Percentiles rank a stretch among this genome's conserved stretches.
Conservation (phyloP, 2,113 vertebrate species). For the Ochotona curzoniae region DNA sequence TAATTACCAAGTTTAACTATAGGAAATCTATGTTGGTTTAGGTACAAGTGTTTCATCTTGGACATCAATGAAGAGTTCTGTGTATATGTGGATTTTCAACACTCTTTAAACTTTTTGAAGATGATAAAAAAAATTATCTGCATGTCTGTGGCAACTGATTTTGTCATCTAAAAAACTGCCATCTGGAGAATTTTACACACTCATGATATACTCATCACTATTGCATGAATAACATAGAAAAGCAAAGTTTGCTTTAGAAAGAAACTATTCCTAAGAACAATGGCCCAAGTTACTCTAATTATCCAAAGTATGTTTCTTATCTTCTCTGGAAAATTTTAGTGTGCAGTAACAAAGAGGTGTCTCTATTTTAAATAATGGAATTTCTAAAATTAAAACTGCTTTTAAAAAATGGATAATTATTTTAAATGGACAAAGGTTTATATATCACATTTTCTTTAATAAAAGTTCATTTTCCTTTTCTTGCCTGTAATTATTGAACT, state of each 20-base stretch:
- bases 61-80: background rate
- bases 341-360: background rate
- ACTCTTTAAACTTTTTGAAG: background rate
- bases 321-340: background rate
- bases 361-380: background rate
- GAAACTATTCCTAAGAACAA: background rate
- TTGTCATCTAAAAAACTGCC: background rate
- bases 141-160: background rate
- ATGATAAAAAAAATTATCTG: background rate
- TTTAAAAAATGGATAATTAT: constrained; percentile 42
- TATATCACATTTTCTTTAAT: background rate
- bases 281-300: background rate
- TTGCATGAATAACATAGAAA: background rate
- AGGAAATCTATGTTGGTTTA: background rate
- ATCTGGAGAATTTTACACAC: background rate
- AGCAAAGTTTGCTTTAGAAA: constrained; percentile 14
- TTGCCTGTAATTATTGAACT: background rate
- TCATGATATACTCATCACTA: background rate
- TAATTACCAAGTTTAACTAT: background rate
- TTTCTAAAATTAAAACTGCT: background rate
- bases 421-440: background rate
- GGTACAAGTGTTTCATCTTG: no score
- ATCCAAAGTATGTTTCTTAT: background rate
- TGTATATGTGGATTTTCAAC: background rate
- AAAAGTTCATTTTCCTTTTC: background rate